phyloP scores from a whole-genome alignment of 2,888 invertebrate genomes.

The Melieria omissa region DNA sequence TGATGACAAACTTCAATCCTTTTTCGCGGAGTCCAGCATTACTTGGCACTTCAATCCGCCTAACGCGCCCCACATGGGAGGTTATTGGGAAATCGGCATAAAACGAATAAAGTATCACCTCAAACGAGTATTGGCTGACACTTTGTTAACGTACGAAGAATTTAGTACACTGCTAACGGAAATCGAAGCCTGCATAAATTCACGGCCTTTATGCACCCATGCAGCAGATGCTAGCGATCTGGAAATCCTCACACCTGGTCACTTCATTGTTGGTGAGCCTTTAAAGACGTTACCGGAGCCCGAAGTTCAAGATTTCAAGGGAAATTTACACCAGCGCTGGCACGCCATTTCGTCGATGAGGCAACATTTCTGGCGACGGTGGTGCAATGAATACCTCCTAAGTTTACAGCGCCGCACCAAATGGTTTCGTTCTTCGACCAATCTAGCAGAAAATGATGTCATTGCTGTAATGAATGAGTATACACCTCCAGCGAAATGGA shows the following conservation, averaged over 20 bases:
- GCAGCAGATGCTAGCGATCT: constrained; percentile 10
- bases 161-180: too few species aligned
- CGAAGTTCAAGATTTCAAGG: constrained; percentile 28
- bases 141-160: too few species aligned
- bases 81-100: constrained; percentile 27
- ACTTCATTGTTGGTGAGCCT: constrained; percentile 1
- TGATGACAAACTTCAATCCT: neutral
- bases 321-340: constrained; percentile 7
- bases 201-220: neutral
- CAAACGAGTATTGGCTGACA: too few species aligned
- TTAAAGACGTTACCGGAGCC: neutral
- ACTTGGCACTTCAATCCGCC: constrained; percentile 28
- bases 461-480: constrained; percentile 11
- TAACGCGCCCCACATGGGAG: constrained; percentile 35
- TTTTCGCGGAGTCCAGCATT: constrained; percentile 11
- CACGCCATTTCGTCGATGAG: constrained; percentile 23
- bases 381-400: constrained; percentile 23
- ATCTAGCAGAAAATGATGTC: constrained; percentile 8
- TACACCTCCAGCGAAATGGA: constrained; percentile 26
- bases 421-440: constrained; percentile 15
- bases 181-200: constrained; percentile 32
- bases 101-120: constrained; percentile 33
- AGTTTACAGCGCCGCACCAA: constrained; percentile 28
- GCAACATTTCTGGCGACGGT: constrained; percentile 33
- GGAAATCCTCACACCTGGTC: constrained; percentile 21